These are phyloP conservation scores for Drosophila persimilis DNA, from an alignment of 1,140 invertebrate genomes.

Conservation along the genomic window DNA sequence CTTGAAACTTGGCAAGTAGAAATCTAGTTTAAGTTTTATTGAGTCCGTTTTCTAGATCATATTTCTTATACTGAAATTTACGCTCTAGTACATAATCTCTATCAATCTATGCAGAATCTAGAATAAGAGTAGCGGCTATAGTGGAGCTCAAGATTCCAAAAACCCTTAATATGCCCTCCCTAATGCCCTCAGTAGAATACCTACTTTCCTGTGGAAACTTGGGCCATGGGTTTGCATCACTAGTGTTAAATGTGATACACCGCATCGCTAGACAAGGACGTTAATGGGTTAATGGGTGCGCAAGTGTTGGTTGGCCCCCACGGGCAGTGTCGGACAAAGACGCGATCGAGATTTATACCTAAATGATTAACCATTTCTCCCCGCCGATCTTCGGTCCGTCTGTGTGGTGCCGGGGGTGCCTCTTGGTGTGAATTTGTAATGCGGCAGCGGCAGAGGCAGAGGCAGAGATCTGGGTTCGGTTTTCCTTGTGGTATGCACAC, in stretches of 20 bases:
- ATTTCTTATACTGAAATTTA: too few relatives aligned
- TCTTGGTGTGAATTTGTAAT: constrained; percentile 81
- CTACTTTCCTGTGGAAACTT: background rate
- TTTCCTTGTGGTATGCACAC: constrained; percentile 40
- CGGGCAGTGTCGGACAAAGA: constrained; percentile 37
- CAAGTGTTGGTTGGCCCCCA: constrained; percentile 6
- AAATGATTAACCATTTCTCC: constrained; percentile 78
- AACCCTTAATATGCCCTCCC: too few relatives aligned
- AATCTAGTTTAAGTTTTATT: too few relatives aligned
- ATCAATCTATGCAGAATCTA: too few relatives aligned
- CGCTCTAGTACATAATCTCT: too few relatives aligned
- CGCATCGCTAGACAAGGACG: constrained; percentile 34
- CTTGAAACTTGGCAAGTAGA: too few relatives aligned
- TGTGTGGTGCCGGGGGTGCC: constrained; percentile 64
- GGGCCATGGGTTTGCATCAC: constrained; percentile 19
- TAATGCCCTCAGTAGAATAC: background rate
- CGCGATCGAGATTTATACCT: constrained; percentile 71
- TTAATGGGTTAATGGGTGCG: constrained; percentile 40
- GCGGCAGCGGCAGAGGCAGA: constrained; percentile 37
- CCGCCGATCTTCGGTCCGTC: background rate
- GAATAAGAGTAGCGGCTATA: too few relatives aligned
- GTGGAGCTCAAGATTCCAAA: too few relatives aligned
- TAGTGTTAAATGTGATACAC: constrained; percentile 21
- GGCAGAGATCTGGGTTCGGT: constrained; percentile 20
- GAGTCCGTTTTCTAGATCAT: too few relatives aligned